Percentiles rank a stretch among this genome's conserved stretches.
phyloP scores from a whole-genome alignment of 2,113 vertebrate genomes.

The Megalops atlanticus region DNA sequence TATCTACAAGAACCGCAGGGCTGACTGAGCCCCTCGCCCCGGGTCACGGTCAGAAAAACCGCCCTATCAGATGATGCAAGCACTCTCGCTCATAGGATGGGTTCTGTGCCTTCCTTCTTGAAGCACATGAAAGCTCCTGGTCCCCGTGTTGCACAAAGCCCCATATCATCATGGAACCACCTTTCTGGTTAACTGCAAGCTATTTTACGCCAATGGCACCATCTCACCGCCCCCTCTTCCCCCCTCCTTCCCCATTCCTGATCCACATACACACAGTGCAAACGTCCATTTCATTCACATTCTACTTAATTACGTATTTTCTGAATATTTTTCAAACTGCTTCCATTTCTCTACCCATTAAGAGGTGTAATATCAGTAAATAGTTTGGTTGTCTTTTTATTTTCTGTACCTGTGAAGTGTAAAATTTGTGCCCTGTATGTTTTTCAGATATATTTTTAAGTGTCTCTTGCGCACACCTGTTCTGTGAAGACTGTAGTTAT shows the following conservation, averaged over 20 bases:
- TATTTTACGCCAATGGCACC: too few species aligned
- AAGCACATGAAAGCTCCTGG: constrained; percentile 48
- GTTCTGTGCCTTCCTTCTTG: constrained; percentile 42
- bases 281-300: background rate
- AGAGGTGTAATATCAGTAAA: too few species aligned
- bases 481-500: too few species aligned
- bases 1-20: constrained; percentile 68
- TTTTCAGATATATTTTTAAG: too few species aligned
- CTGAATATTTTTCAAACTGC: background rate
- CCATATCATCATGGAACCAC: background rate
- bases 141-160: constrained; percentile 5
- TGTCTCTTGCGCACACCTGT: too few species aligned
- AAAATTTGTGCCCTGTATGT: too few species aligned
- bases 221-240: too few species aligned
- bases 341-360: too few species aligned
- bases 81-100: constrained; percentile 48
- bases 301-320: background rate
- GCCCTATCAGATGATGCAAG: constrained; percentile 39
- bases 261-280: background rate
- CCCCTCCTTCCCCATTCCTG: too few species aligned
- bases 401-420: too few species aligned
- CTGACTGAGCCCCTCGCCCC: constrained; percentile 39
- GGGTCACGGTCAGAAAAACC: constrained; percentile 43
- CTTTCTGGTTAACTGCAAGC: background rate
- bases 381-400: too few species aligned